Evolutionary conservation across 2,797 vertebrate genomes (phyloP), one percentile per base, ranked within the genome.

Genomic region (Siniperca obscura): DNA sequence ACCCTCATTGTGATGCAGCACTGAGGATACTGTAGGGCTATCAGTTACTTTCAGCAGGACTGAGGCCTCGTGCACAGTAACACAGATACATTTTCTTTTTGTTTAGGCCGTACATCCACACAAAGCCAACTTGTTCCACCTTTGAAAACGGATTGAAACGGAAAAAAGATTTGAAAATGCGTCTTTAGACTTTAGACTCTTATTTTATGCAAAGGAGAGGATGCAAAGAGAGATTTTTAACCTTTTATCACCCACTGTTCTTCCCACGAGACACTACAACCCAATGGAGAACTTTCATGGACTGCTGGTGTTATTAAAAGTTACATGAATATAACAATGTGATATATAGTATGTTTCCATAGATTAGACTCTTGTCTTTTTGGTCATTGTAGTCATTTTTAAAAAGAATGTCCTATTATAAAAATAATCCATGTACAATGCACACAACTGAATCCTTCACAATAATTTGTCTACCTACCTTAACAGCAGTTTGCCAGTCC

Each of bases 1-100:
- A 85, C 84, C 84, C 2, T 88, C 74, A 89, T 93, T 94, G 91
- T 93, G 60, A 92, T 85, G 82, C 88, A 78, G 76, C 75, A 19
- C 48, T 56, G 69, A 88, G 75, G 84, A 90, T 89, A 91, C 91
- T 89, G 90, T 92, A 89, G 81, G 65, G 71, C 84, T 52, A 89
- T 87, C 80, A n/a, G 81, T 88, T 84, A 87, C 85, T 88, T 82
- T 82, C 69, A 79, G 68, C 53, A 19, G 75, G 72, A 79, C 69
- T 21, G 48, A 69, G 52, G 52, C 80, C 66, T 7, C 13, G 14
- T 67, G 56, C 55, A 74, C 74, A 76, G 27, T 68, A 69, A 84
- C 66, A 59, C 30, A 38, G 14, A 85, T 59, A 79, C 2, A 67
- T 76, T n/a, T 61, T 70, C 40, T 62, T 72, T 80, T 65, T 80